phyloP scores from a whole-genome alignment of 2,113 vertebrate genomes.

The Bubo bubo region DNA sequence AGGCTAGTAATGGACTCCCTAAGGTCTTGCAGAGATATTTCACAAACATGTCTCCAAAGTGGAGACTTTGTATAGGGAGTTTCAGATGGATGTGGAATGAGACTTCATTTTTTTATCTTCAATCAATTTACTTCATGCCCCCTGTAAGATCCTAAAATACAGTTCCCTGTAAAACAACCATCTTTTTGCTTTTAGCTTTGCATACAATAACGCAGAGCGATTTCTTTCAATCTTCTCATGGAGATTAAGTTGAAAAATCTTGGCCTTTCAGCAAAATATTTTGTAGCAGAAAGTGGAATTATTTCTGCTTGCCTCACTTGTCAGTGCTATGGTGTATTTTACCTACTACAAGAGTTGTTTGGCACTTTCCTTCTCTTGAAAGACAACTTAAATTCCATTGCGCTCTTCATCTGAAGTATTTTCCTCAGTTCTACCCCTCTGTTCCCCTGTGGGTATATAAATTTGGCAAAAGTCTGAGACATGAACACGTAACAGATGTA shows the following conservation, averaged over 20 bases:
- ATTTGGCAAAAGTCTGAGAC: neutral
- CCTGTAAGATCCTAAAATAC: neutral
- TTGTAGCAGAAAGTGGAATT: neutral
- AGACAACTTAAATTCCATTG: neutral
- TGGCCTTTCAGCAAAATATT: neutral
- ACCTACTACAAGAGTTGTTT: neutral
- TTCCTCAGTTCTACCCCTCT: neutral
- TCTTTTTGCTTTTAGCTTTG: neutral
- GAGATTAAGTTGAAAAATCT: neutral
- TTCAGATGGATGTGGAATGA: neutral
- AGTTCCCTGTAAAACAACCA: neutral
- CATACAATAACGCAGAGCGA: neutral
- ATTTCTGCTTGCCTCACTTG: neutral
- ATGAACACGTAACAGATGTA: neutral
- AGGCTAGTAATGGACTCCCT: neutral
- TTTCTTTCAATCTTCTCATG: neutral
- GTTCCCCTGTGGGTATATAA: neutral
- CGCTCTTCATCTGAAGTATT: neutral
- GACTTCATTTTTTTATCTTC: neutral
- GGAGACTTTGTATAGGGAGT: neutral
- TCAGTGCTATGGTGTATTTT: neutral
- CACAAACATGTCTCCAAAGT: neutral
- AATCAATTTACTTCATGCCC: neutral
- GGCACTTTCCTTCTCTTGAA: neutral
- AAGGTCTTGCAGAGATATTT: neutral